These are phyloP conservation scores for Drosophila longiperda DNA, from an alignment of 2,888 invertebrate genomes.

Conservation along the genomic window DNA sequence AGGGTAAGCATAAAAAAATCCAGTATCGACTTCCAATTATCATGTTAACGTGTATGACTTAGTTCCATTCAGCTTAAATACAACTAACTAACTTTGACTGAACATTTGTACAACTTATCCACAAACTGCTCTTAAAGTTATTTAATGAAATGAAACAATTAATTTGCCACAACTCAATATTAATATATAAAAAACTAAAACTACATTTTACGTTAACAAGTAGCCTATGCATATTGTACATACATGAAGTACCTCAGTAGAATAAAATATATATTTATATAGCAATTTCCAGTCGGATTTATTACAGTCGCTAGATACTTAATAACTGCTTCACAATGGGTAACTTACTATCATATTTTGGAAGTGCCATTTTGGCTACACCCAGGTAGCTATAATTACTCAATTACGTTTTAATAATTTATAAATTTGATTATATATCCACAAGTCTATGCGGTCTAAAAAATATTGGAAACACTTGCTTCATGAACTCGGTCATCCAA, in stretches of 20 bases:
- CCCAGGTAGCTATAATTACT: conserved; percentile 35
- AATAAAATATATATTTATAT: no score
- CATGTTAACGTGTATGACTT: neutral
- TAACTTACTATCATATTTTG: conserved; percentile 46
- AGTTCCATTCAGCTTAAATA: neutral
- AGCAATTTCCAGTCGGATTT: neutral
- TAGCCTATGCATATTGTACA: neutral
- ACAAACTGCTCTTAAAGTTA: neutral
- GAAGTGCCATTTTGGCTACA: conserved; percentile 54
- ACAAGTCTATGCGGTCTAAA: conserved; percentile 93
- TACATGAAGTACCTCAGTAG: neutral
- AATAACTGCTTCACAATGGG: conserved; percentile 21
- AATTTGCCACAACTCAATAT: neutral
- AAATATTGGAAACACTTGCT: conserved; percentile 93
- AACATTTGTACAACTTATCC: neutral
- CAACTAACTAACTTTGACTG: neutral
- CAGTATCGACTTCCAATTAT: neutral
- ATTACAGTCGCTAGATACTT: neutral
- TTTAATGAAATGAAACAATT: neutral
- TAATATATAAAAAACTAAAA: neutral
- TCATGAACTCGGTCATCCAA: conserved; percentile 85
- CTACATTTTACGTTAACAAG: neutral
- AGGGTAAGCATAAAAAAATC: conserved; percentile 74
- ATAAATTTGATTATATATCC: conserved; percentile 20
- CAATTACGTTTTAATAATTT: conserved; percentile 16